Conservation (phyloP, 1,140 invertebrate genomes). For the Monomorium pharaonis region DNA sequence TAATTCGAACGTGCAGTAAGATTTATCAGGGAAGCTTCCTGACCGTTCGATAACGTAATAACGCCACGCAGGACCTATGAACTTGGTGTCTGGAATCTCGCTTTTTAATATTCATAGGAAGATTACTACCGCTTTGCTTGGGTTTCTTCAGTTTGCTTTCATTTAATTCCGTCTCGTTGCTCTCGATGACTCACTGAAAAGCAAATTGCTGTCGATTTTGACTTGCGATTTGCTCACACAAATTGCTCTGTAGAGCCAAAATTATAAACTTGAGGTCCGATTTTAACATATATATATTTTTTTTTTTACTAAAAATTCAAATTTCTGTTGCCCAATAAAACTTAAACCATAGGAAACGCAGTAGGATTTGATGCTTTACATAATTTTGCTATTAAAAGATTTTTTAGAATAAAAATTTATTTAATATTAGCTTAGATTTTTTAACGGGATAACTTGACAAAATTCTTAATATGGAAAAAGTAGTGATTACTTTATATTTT, state of each 20-base stretch:
- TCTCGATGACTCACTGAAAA: not conserved
- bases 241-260: not conserved
- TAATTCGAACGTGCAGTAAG: not conserved
- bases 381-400: not conserved
- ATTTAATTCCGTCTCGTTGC: not conserved
- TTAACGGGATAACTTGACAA: too few relatives aligned
- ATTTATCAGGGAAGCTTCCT: slow-evolving; percentile 24
- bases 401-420: not conserved
- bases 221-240: not conserved
- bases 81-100: not conserved
- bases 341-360: not conserved
- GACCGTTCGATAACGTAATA: not conserved
- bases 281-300: not conserved
- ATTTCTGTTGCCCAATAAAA: not conserved
- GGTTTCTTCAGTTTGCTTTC: not conserved
- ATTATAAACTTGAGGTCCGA: not conserved
- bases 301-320: not conserved
- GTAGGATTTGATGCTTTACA: not conserved
- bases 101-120: slow-evolving; percentile 3
- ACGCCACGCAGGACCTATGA: slow-evolving; percentile 12
- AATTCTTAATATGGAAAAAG: not conserved
- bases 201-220: not conserved
- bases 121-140: not conserved
- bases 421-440: not conserved
- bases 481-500: not conserved